Evolutionary conservation across 2,113 vertebrate species (phyloP), one percentile per base, ranked within the genome.

Genomic region (Platysternon megacephalum): DNA sequence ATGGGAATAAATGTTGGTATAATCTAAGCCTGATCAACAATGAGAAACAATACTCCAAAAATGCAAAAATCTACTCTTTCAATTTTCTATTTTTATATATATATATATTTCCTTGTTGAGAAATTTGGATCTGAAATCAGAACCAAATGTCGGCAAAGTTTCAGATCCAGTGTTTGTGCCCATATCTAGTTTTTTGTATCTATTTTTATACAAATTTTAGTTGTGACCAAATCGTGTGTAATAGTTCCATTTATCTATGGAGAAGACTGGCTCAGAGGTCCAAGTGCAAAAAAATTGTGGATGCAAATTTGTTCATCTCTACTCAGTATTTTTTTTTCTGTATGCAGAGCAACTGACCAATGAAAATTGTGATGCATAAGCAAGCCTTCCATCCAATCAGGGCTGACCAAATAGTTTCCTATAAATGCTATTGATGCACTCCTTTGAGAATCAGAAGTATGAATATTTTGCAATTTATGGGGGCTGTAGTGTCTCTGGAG

Each of bases 11-110:
- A 91, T 97, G 85, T 85, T 97, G 93, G 85, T 86, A 95, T 92
- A 97, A 96, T 96, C 93, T 96, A 93, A 97, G 95, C 85, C 74
- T 94, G 95, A 95, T 96, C 95, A 74, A 88, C 72, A 68, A 95
- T 95, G 94, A 96, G 95, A 95, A 95, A 93, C 96, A 96, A 97
- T 88, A 92, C 78, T 85, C 85, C 93, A 94, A 92, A 97, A 97
- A 95, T 35, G 85, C 89, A 82, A 58, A 97, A 95, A 93, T 90
- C 16, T n/a, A 95, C 48, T 0, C 46, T 94, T 91, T 86, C 56
- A 78, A 80, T 84, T 22, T 82, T 94, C 44, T 83, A 16, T 48
- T 52, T 49, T 13, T 49, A 49, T 49, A 5, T 49, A 49, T 14
- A 10, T 35, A 5, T 84, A 82, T 65, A 2, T 16, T 84, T 94